Evolutionary conservation across 2,113 vertebrate genomes (phyloP).

Genomic region (Embiotoca jacksoni): DNA sequence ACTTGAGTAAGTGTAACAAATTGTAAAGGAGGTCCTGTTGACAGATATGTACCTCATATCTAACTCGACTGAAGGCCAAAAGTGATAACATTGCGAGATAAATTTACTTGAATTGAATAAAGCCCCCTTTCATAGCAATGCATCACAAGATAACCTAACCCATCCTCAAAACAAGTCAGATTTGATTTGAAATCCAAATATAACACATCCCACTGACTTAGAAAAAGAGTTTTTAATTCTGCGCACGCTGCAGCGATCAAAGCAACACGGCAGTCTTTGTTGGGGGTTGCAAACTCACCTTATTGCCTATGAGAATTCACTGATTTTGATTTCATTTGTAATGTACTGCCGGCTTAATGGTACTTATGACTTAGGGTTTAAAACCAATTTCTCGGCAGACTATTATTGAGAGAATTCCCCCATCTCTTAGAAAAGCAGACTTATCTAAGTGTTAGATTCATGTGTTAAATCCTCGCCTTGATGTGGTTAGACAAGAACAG

Average conservation of each 20-base stretch:
- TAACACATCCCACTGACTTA: not conserved
- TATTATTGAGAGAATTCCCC: conserved; percentile 42
- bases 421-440: conserved; percentile 30
- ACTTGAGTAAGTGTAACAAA: no score
- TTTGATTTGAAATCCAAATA: not conserved
- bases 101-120: no score
- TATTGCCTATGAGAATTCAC: conserved; percentile 2
- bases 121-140: no score
- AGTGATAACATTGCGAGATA: no score
- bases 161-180: not conserved
- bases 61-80: no score
- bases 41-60: no score
- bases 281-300: not conserved
- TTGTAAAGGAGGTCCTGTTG: no score
- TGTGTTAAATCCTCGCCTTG: conserved; percentile 70
- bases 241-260: not conserved
- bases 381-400: conserved; percentile 46
- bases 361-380: conserved; percentile 47
- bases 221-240: not conserved
- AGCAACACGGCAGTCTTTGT: not conserved
- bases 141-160: not conserved
- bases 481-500: conserved; percentile 75
- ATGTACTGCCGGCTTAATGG: conserved; percentile 12
- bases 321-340: conserved; percentile 47
- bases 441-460: conserved; percentile 60